Evolutionary conservation across 1,140 invertebrate genomes (phyloP).

Genomic region (Phocides pigmalion): DNA sequence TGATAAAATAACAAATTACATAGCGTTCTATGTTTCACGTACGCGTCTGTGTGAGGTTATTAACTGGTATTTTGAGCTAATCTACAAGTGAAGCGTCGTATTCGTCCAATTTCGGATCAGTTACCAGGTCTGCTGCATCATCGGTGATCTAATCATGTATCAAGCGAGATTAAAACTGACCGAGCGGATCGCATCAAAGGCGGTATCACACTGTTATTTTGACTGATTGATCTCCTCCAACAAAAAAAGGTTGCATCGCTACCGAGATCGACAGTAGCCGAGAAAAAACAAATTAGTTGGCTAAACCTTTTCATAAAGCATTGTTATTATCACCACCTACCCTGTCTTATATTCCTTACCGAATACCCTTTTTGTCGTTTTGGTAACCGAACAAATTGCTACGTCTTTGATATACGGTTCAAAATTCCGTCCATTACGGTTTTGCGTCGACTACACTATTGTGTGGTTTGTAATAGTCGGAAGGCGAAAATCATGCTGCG

Average conservation of each 20-base stretch:
- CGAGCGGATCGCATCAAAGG: constrained; percentile 80
- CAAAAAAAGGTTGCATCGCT: constrained; percentile 82
- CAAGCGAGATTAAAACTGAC: constrained; percentile 80
- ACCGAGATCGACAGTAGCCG: constrained; percentile 82
- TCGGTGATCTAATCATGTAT: constrained; percentile 81
- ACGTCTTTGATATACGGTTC: constrained; percentile 53
- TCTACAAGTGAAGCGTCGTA: constrained; percentile 60
- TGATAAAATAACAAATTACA: constrained; percentile 6
- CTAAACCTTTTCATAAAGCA: constrained; percentile 82
- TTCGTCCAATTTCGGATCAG: constrained; percentile 74
- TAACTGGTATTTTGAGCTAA: constrained; percentile 46
- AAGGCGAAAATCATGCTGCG: constrained; percentile 78
- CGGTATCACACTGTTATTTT: constrained; percentile 84
- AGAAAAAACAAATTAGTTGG: constrained; percentile 83
- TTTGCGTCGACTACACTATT: constrained; percentile 44
- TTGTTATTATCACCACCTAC: constrained; percentile 81
- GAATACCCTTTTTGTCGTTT: constrained; percentile 44
- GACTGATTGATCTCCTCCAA: constrained; percentile 81
- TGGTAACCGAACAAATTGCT: constrained; percentile 40
- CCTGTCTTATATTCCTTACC: constrained; percentile 55
- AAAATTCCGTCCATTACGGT: constrained; percentile 44
- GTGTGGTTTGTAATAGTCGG: constrained; percentile 56
- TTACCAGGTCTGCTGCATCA: constrained; percentile 78
- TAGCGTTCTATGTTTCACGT: not conserved
- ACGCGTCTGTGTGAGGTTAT: constrained; percentile 32